Percentiles rank a stretch among this genome's conserved stretches.
phyloP scores from a whole-genome alignment of 2,888 invertebrate species.

The Kuschelorhynchus macadamiae region DNA sequence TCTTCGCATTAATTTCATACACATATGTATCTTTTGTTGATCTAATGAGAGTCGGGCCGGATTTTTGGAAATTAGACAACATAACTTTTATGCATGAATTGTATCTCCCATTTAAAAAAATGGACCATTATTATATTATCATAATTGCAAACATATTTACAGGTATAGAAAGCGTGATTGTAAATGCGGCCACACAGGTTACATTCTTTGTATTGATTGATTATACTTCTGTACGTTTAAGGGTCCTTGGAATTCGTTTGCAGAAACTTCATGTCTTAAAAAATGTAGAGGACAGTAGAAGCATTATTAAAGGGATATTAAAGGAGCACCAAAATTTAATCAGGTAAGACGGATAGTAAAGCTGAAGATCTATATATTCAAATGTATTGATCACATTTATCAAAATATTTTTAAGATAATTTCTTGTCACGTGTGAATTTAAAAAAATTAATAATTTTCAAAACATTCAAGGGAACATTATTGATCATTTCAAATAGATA shows the following conservation, averaged over 20 bases:
- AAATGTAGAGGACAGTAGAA: background rate
- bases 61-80: conserved; percentile 20
- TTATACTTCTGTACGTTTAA: conserved; percentile 10
- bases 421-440: too few relatives aligned
- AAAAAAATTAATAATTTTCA: too few relatives aligned
- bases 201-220: conserved; percentile 12
- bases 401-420: too few relatives aligned
- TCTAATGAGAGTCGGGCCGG: conserved; percentile 9
- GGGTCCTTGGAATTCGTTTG: conserved; percentile 4
- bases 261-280: background rate
- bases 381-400: too few relatives aligned
- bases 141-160: conserved; percentile 10
- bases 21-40: conserved; percentile 1
- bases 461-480: too few relatives aligned
- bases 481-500: too few relatives aligned
- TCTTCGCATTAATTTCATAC: conserved; percentile 10
- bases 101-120: conserved; percentile 21
- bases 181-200: background rate
- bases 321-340: conserved; percentile 5
- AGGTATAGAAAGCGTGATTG: conserved; percentile 12
- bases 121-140: background rate
- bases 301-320: conserved; percentile 1
- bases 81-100: conserved; percentile 28
- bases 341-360: too few relatives aligned
- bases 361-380: too few relatives aligned